Base-by-base conservation (phyloP, 92 coral and sea anemone genomes). In the Palythoa heliodiscus region DNA sequence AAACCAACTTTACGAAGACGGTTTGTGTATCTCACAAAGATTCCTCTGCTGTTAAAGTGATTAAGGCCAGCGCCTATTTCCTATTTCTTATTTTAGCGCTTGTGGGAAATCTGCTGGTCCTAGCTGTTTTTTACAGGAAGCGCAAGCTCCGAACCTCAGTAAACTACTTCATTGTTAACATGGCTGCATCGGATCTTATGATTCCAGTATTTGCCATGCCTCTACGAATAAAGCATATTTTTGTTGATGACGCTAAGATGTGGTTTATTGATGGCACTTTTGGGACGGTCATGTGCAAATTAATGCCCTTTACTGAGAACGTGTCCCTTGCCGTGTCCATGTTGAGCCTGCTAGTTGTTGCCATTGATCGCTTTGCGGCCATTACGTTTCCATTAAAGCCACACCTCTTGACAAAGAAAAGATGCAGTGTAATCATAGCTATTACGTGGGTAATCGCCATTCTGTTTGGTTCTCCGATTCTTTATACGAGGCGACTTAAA, bases 281-380 rank as follows among this genome's bases (percentile, higher is more conserved):
- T 15, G 83, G 83, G 13, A 57, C 69, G 14, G 40, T 77, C 5
- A 16, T 77, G 53, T 77, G 83, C 55, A 77, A 77, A 35, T 60
- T 77, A 25, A 60, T 77, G 83, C 83, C 83, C 35, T 77, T 77
- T 61, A 57, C 70, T 38, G 83, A 57, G 52, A 60, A 77, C 35
- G 54, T 61, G 13, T 77, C 83, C 35, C 38, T 60, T 8, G 83
- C 71, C 4, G 83, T 77, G 29, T 77, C 83, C 13, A 77, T 77
- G 70, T 37, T 57, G 48, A 77, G 83, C 38, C 8, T 77, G 9
- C 16, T 77, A 4, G 70, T 77, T 57, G 54, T 77, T 15, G 83
- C 83, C 7, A 22, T 77, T 38, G 83, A 77, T 77, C 83, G 70
- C n/a, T 77, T 57, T 66, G 16, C 8, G 10, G 83, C 83, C 48